Base-by-base conservation (phyloP, 2,888 invertebrate species). In the Agrotis puta region DNA sequence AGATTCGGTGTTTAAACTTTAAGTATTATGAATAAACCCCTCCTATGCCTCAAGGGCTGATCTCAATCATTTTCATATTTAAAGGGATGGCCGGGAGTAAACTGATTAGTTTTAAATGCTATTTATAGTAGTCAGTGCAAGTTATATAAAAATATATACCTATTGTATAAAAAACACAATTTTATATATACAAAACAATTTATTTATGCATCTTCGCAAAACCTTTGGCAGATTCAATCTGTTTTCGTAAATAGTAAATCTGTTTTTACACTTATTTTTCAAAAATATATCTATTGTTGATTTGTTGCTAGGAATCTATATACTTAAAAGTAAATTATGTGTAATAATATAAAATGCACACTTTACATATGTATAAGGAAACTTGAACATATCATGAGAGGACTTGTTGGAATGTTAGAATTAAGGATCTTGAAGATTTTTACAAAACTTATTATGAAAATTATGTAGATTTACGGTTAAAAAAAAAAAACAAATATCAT, bases 331-430 rank as follows among this genome's bases (percentile, higher is more conserved):
- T 59, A 48, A 72, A 39, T 43, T 27, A 47, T 27, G 24, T 48
- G 14, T 20, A 18, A 22, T 27, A 67, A 57, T 53, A 61, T 51
- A 71, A 64, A 56, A 66, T 57, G 54, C 72, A 80, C 63, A 59
- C 66, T 64, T n/a, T n/a, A n/a, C n/a, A 66, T 33, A 3, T 39
- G 9, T 39, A 39, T 82, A 83, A 82, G 79, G 50, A 64, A 85
- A 85, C 65, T 20, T 59, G 76, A 73, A 87, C 88, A 88, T 89
- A 90, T 88, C 89, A 87, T 67, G 61, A 33, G 61, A 39, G 61
- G 74, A 82, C 71, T 82, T 74, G 11, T 68, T 53, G 67, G 24
- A 48, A 51, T 47, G 14, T 50, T 63, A 66, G 51, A 48, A 64
- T 53, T 53, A 71, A 56, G 51, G 43, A 70, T 47, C 20, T 57